Conservation (phyloP, 2,797 vertebrate genomes). For the Poecile montanus region DNA sequence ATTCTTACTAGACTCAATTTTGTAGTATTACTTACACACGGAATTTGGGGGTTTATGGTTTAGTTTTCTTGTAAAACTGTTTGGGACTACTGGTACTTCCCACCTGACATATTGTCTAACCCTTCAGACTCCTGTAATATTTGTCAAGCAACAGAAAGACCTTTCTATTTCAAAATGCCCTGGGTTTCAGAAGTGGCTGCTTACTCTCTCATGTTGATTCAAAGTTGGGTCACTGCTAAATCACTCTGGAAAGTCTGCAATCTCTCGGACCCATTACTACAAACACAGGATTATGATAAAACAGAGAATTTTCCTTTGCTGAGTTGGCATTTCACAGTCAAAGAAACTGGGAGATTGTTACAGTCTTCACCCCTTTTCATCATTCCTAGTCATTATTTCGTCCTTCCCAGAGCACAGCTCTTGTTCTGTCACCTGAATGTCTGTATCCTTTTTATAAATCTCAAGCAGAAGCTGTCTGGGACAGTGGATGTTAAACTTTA, state of each 20-base stretch:
- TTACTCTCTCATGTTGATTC: not conserved
- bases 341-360: not conserved
- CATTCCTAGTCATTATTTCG: not conserved
- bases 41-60: constrained; percentile 33
- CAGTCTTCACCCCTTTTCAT: not conserved
- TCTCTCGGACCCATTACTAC: not conserved
- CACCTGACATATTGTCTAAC: constrained; percentile 43
- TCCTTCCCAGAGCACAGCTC: not conserved
- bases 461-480: not conserved
- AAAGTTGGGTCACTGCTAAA: not conserved
- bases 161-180: constrained; percentile 1
- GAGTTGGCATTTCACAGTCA: not conserved
- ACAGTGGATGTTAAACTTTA: not conserved
- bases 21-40: constrained; percentile 20
- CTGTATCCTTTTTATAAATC: not conserved
- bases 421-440: not conserved
- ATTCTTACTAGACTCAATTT: constrained; percentile 54
- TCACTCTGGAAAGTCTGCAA: not conserved
- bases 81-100: constrained; percentile 23
- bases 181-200: not conserved
- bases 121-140: not conserved
- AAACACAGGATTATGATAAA: not conserved
- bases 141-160: not conserved
- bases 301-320: not conserved
- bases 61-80: constrained; percentile 31